Base-by-base conservation (phyloP, 1,140 invertebrate genomes). In the Caenorhabditis tropicalis region DNA sequence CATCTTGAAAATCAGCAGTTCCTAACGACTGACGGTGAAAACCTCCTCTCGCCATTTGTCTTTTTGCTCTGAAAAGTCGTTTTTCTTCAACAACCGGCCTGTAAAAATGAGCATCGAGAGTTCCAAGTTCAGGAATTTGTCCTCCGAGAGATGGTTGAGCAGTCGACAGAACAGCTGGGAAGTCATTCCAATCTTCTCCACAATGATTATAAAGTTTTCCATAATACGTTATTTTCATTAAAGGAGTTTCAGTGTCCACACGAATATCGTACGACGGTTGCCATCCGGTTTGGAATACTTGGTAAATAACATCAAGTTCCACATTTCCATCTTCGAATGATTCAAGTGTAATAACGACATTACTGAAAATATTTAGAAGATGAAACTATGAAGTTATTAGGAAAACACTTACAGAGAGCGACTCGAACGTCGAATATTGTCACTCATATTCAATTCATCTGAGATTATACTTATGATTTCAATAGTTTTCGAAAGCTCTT, bases 121-220 rank as follows among this genome's bases (percentile, higher is more conserved):
- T 89, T 6, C 86, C 86, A 5, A 92, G 86, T 15, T 86, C 86
- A 10, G 92, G 92, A 10, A 92, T 88, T 43, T 85, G 87, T 10
- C 91, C 92, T 29, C 92, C 92, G 39, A 92, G 84, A 79, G 90
- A 88, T 2, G 92, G 92, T 53, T 85, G 84, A 19, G 92, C 91
- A 19, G 92, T 92, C 6, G 90, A 91, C 56, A 92, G 85, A 53
- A 85, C 87, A 24, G 92, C 21, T 53, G 89, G 88, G 21, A 89
- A 88, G 56, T 92, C 89, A 9, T 48, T 87, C 92, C 92, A 92
- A 80, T 92, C 91, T 86, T 92, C 92, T 10, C 90, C 91, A 65
- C 91, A 91, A 12, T 84, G 84, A 84, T 92, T 92, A 24, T 84
- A 70, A 33, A 92, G 90, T 31, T 91, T 82, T 10, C 91, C 92